Evolutionary conservation across 2,888 invertebrate species (phyloP), one percentile per base, ranked within the genome.

Genomic region (Pristionchus entomophagus): DNA sequence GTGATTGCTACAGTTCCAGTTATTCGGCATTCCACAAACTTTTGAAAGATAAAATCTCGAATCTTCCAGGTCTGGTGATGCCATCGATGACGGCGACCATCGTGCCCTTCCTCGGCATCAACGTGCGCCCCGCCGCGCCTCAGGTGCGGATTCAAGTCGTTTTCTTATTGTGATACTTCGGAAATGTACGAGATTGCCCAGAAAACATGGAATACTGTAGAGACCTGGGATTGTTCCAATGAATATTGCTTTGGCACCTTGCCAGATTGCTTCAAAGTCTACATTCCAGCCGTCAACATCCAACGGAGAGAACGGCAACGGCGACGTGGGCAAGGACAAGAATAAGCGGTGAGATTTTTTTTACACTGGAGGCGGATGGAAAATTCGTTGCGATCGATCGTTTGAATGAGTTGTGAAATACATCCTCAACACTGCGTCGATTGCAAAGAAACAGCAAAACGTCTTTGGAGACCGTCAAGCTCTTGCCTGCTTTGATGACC

Each of bases 21-120:
- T n/a, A n/a, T n/a, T n/a, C n/a, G n/a, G n/a, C n/a, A n/a, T n/a
- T n/a, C n/a, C n/a, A n/a, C n/a, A n/a, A n/a, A n/a, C n/a, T n/a
- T n/a, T n/a, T n/a, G n/a, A n/a, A n/a, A n/a, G 45, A 10, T 14
- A 45, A 45, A 45, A 6, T 45, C 45, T 45, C 8, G 14, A 45
- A 45, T 45, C 45, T 59, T 26, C n/a, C 59, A 91, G 91, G 91
- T 85, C 88, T 92, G 51, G 90, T 92, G 1, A 90, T 92, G 90
- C 92, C 92, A 1, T 92, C 92, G 5, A 92, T 92, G 87, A 90
- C 92, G 35, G 92, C 92, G 29, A 92, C 92, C 10, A 92, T 93
- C 86, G 89, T 92, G 12, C 92, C 92, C 14, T 92, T 92, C 81
- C 87, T 92, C 29, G 89, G 91, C 88, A 89, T 92, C 81, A 62